Conservation (phyloP, 1,140 invertebrate genomes). For the Ceratina calcarata region DNA sequence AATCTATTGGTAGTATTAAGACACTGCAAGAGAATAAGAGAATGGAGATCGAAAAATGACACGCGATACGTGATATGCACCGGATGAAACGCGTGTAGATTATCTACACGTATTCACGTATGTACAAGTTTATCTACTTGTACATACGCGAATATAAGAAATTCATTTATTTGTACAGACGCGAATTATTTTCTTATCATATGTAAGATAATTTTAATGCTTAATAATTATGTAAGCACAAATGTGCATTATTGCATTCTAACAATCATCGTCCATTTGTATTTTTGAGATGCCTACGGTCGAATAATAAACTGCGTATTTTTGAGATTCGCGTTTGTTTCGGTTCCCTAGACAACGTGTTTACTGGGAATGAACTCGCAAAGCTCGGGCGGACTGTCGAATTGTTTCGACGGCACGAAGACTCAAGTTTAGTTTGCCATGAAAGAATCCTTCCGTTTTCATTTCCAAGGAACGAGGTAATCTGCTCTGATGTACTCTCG, state of each 20-base stretch:
- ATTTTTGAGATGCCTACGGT: no score
- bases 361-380: neutral
- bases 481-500: constrained; percentile 43
- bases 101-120: no score
- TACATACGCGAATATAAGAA: no score
- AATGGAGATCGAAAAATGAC: constrained; percentile 69
- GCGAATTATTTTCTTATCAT: no score
- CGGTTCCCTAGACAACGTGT: constrained; percentile 23
- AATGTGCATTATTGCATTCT: no score
- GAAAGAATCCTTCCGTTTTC: constrained; percentile 58
- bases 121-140: no score
- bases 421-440: constrained; percentile 66
- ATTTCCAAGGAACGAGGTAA: constrained; percentile 66
- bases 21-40: constrained; percentile 73
- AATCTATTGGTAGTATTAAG: constrained; percentile 73
- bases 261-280: no score
- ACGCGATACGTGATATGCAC: constrained; percentile 65
- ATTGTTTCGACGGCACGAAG: constrained; percentile 22
- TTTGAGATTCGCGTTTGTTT: constrained; percentile 34
- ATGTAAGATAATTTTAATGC: no score
- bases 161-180: no score
- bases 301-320: neutral
- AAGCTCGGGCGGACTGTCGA: neutral
- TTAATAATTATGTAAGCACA: neutral
- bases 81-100: no score